Base-by-base conservation (phyloP, 1,140 invertebrate genomes). In the Homalodisca vitripennis region DNA sequence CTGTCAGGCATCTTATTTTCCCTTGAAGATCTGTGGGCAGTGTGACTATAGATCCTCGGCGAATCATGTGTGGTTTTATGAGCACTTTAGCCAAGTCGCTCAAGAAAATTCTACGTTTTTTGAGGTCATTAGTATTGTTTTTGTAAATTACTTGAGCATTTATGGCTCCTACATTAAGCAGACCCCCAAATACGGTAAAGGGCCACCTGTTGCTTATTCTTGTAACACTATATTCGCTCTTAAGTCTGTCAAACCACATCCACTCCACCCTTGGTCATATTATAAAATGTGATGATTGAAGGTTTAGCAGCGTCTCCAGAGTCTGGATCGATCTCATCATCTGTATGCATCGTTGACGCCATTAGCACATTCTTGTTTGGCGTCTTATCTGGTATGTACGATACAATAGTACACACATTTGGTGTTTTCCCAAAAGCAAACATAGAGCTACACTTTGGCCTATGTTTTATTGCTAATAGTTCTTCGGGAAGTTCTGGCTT, bases 251-350 rank as follows among this genome's bases (percentile, higher is more conserved):
- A 14, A 17, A 81, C 67, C n/a, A 71, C 67, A 71, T 81, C 80
- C 0, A 81, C 78, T 47, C 76, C 77, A 64, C 77, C 77, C 77
- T 82, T 83, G 17, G 79, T 81, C 22, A 66, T 73, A 68, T 82
- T 77, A 53, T 81, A 80, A 66, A 73, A 72, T 22, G 71, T 73
- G 29, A 75, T 74, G 24, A 75, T 66, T 30, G 72, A 57, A n/a
- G 71, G 73, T 32, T 71, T 73, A 12, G 13, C 10, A 24, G 47
- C 29, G 31, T 62, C 57, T 24, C 29, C 57, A 62, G 22, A 12
- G 27, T 30, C 29, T 26, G 20, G 22, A 62, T 62, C 57, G 20
- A 62, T 62, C 30, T 26, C 29, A 62, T 62, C 57, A 26, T 62
- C 29, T 27, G 10, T 10, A 62, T 62, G 51, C 17, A 62, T 13